Percentiles rank a stretch among this genome's conserved stretches.
Evolutionary conservation across 2,113 vertebrate genomes (phyloP).

Genomic region (Gyps fulvus): DNA sequence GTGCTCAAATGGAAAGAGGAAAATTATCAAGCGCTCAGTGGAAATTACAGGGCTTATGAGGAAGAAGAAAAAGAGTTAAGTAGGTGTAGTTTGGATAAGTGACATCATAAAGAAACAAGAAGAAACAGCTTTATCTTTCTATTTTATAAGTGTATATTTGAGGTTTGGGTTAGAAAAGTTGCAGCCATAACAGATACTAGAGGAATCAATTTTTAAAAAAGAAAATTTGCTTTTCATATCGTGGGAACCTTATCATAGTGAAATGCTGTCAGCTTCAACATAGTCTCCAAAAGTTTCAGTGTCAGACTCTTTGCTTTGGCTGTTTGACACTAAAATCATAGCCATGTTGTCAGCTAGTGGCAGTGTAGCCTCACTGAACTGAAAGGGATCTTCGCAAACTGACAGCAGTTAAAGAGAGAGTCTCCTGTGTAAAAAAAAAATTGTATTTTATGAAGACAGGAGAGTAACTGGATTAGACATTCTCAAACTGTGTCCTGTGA

Average conservation of each 20-base stretch:
- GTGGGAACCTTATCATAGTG: background rate
- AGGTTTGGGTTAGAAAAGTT: background rate
- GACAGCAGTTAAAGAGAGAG: background rate
- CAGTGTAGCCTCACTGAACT: background rate
- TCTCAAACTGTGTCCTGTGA: background rate
- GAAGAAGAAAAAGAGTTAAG: background rate
- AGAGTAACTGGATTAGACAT: background rate
- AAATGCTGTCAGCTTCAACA: conserved; percentile 18
- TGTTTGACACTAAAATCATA: conserved; percentile 6
- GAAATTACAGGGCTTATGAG: background rate
- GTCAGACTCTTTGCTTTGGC: background rate
- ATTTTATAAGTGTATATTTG: background rate
- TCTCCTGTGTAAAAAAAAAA: background rate
- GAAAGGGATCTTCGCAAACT: background rate
- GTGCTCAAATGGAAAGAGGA: background rate
- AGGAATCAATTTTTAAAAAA: background rate
- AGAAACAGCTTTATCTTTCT: background rate
- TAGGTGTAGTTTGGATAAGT: background rate
- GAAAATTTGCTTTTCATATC: background rate
- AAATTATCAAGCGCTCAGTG: background rate
- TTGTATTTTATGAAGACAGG: background rate
- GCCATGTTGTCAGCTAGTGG: background rate
- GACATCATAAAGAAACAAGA: background rate
- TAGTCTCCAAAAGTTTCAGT: background rate
- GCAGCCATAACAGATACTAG: background rate